Evolutionary conservation across 2,797 vertebrate species (phyloP).

Genomic region (Cossypha heuglini): DNA sequence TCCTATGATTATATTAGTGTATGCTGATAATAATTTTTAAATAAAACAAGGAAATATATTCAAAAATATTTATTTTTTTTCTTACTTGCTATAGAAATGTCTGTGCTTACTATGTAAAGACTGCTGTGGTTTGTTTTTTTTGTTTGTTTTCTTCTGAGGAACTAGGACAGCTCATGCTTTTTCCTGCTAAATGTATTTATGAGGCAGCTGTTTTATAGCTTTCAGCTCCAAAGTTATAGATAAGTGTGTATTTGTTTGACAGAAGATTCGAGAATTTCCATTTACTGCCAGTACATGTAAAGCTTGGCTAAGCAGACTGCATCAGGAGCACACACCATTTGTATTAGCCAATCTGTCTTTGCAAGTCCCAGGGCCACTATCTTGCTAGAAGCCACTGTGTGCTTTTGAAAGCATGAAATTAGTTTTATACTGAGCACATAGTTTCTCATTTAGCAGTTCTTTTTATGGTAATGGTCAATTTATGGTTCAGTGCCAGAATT

Average conservation of each 20-base stretch:
- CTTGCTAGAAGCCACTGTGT: conserved; percentile 81
- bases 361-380: conserved; percentile 83
- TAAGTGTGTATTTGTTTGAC: conserved; percentile 75
- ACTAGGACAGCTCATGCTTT: conserved; percentile 61
- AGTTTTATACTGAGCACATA: conserved; percentile 82
- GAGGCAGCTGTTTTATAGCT: conserved; percentile 74
- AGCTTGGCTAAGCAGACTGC: conserved; percentile 77
- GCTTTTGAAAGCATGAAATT: conserved; percentile 89
- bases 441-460: conserved; percentile 80
- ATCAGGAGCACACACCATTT: conserved; percentile 76
- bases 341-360: conserved; percentile 80
- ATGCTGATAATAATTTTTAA: neutral
- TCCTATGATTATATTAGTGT: neutral
- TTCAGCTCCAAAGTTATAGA: conserved; percentile 71
- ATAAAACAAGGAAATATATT: neutral
- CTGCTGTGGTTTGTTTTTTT: neutral
- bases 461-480: conserved; percentile 85
- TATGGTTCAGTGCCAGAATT: conserved; percentile 76
- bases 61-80: conserved; percentile 2
- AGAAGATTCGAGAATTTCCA: conserved; percentile 76
- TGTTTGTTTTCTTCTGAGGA: conserved; percentile 34
- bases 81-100: conserved; percentile 40
- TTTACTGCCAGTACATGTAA: conserved; percentile 75
- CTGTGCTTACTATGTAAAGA: conserved; percentile 33
- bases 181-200: conserved; percentile 71